Percentiles rank a stretch among this genome's conserved stretches.
These are phyloP conservation scores for Poeciliopsis prolifica DNA, from an alignment of 2,113 vertebrate species.

Conservation along the genomic window DNA sequence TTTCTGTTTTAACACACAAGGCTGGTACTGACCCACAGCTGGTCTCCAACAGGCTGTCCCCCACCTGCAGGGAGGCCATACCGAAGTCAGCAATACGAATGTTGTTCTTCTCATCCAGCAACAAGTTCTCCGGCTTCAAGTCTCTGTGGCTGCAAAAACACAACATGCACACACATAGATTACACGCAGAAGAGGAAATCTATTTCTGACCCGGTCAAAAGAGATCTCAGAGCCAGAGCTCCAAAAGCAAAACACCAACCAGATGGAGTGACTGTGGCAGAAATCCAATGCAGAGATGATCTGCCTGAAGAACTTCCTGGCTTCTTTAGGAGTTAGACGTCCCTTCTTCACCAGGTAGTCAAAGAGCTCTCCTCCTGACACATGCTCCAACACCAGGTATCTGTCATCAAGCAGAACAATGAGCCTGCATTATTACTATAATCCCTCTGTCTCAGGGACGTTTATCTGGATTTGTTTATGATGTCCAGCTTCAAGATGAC, in stretches of 20 bases:
- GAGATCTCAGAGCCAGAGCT: neutral
- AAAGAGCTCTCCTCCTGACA: constrained; percentile 92
- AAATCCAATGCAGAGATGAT: constrained; percentile 94
- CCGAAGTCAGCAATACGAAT: constrained; percentile 94
- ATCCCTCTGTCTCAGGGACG: neutral
- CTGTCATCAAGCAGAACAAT: constrained; percentile 60
- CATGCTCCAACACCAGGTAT: constrained; percentile 93
- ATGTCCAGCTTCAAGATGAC: too few species aligned
- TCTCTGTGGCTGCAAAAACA: constrained; percentile 87
- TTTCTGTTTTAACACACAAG: neutral
- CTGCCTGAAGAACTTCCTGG: constrained; percentile 94
- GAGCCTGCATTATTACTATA: too few species aligned
- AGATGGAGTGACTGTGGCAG: constrained; percentile 95
- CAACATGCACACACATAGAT: neutral
- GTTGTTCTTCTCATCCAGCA: constrained; percentile 94
- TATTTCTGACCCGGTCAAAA: neutral
- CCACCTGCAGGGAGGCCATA: constrained; percentile 94
- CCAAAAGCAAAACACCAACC: constrained; percentile 74
- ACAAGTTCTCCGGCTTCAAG: constrained; percentile 92
- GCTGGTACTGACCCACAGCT: constrained; percentile 89
- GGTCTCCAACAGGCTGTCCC: constrained; percentile 93
- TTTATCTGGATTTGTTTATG: neutral
- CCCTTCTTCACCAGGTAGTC: constrained; percentile 95
- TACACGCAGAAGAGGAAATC: neutral
- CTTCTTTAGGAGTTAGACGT: constrained; percentile 90